These are phyloP conservation scores for Ellobius talpinus DNA, from an alignment of 2,113 vertebrate species.

Conservation along the genomic window DNA sequence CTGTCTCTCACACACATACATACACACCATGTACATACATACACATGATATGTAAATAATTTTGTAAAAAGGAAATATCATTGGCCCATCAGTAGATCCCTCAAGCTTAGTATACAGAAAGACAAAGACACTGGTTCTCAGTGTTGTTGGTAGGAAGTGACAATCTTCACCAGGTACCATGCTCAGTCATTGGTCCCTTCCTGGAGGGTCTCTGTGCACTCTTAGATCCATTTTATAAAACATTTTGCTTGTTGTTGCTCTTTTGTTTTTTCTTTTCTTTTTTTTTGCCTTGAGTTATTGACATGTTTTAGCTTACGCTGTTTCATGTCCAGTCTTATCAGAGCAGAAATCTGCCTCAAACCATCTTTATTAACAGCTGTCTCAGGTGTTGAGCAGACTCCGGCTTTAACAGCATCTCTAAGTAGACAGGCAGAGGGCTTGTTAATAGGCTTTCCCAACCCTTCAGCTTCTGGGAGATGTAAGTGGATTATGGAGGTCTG, in stretches of 20 bases:
- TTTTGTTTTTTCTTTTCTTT: neutral
- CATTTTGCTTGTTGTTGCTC: slow-evolving; percentile 62
- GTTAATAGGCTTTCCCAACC: slow-evolving; percentile 83
- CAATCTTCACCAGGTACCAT: slow-evolving; percentile 54
- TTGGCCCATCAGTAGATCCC: slow-evolving; percentile 33
- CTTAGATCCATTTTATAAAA: slow-evolving; percentile 76
- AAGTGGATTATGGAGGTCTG: slow-evolving; percentile 83
- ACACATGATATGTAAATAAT: neutral
- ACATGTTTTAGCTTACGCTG: slow-evolving; percentile 86
- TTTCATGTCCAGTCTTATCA: slow-evolving; percentile 85
- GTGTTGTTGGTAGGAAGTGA: slow-evolving; percentile 25
- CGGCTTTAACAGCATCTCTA: slow-evolving; percentile 80
- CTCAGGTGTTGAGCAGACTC: slow-evolving; percentile 83
- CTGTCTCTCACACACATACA: neutral
- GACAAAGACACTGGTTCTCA: neutral
- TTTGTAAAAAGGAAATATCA: neutral
- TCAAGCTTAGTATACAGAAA: slow-evolving; percentile 47
- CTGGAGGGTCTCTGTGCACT: slow-evolving; percentile 22
- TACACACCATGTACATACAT: too few relatives aligned
- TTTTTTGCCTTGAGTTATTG: slow-evolving; percentile 86
- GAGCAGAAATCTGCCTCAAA: slow-evolving; percentile 85
- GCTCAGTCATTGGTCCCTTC: neutral
- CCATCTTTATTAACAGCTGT: slow-evolving; percentile 86
- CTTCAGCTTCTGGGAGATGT: slow-evolving; percentile 81
- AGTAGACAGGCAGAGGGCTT: slow-evolving; percentile 80